A percentile compares a stretch with the other conserved stretches of the same genome.
Evolutionary conservation across 64 coral and sea anemone species (phyloP).

Genomic region (Hydrozoanthus tunicans): DNA sequence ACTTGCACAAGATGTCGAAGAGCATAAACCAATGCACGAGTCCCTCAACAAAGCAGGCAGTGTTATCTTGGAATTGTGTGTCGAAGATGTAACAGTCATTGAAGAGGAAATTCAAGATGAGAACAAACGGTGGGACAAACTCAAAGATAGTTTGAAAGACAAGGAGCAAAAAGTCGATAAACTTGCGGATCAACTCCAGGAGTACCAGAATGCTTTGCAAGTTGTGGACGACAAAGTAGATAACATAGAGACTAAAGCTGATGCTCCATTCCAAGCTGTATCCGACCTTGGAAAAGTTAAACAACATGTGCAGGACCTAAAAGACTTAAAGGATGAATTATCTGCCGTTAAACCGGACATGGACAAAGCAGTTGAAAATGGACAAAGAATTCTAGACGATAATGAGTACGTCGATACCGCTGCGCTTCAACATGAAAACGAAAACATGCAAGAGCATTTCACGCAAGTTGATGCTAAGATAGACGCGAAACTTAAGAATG

Average conservation of each 20-base stretch:
- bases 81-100: constrained; percentile 75
- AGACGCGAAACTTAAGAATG: constrained; percentile 58
- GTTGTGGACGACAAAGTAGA: constrained; percentile 72
- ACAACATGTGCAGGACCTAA: constrained; percentile 70
- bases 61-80: constrained; percentile 67
- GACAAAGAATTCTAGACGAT: constrained; percentile 61
- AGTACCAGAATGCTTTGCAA: constrained; percentile 69
- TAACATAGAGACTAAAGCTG: constrained; percentile 62
- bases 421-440: constrained; percentile 69
- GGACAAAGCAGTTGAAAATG: constrained; percentile 50
- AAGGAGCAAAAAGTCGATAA: constrained; percentile 70
- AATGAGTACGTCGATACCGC: constrained; percentile 66
- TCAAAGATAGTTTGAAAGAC: constrained; percentile 58
- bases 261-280: constrained; percentile 52
- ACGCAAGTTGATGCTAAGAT: constrained; percentile 49
- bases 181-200: constrained; percentile 63
- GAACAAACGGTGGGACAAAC: constrained; percentile 77
- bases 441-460: constrained; percentile 57
- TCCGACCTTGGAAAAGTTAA: constrained; percentile 74
- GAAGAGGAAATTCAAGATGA: constrained; percentile 82
- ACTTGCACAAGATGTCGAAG: constrained; percentile 55
- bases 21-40: constrained; percentile 60
- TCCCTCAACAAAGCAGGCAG: constrained; percentile 64
- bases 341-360: constrained; percentile 62
- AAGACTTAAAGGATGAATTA: constrained; percentile 67